These are phyloP conservation scores for Mechanitis messenoides DNA, from an alignment of 2,888 invertebrate species.

Conservation along the genomic window DNA sequence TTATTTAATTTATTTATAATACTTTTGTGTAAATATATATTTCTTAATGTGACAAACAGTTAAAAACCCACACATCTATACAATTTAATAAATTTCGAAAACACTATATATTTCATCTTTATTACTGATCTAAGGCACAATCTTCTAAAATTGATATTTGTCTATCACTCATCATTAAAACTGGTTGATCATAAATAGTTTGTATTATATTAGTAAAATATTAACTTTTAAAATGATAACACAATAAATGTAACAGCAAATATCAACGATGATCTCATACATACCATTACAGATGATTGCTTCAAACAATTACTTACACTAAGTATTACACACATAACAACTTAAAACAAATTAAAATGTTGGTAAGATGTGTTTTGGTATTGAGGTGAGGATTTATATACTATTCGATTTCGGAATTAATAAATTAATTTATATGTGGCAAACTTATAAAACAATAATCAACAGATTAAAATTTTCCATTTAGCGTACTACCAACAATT, in stretches of 20 bases:
- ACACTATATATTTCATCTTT: conserved; percentile 36
- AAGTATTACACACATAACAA: conserved; percentile 66
- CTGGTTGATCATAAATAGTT: conserved; percentile 59
- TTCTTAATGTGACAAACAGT: conserved; percentile 45
- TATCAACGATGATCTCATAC: conserved; percentile 60
- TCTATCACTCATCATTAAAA: conserved; percentile 60
- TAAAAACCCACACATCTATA: conserved; percentile 58
- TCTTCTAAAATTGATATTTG: conserved; percentile 60
- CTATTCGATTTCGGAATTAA: conserved; percentile 48
- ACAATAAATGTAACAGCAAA: conserved; percentile 69
- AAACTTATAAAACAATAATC: conserved; percentile 3
- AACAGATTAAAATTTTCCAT: conserved; percentile 5
- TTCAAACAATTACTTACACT: conserved; percentile 66
- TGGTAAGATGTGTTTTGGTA: conserved; percentile 77
- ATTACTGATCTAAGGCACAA: conserved; percentile 73
- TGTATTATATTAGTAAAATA: conserved; percentile 52
- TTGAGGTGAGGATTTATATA: conserved; percentile 72
- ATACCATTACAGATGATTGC: conserved; percentile 56
- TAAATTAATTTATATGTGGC: conserved; percentile 17
- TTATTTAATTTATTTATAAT: conserved; percentile 38
- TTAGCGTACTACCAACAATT: conserved; percentile 2
- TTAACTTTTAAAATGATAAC: conserved; percentile 55
- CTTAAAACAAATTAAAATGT: conserved; percentile 70
- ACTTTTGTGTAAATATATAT: conserved; percentile 41
- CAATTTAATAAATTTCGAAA: conserved; percentile 46